These are phyloP conservation scores for Pentalonia nigronervosa DNA, from an alignment of 1,140 invertebrate genomes.

Conservation along the genomic window DNA sequence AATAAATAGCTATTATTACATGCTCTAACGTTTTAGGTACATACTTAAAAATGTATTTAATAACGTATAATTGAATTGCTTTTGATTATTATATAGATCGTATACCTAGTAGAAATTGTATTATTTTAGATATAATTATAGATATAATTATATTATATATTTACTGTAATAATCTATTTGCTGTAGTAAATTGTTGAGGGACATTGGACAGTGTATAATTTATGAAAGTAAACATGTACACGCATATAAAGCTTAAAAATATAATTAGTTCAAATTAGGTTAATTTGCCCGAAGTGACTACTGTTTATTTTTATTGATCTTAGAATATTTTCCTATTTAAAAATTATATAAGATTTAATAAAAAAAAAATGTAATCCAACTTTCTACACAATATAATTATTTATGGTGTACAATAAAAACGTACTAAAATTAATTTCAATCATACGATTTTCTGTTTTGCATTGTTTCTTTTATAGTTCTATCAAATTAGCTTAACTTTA, in stretches of 20 bases:
- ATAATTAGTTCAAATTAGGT: conserved; percentile 7
- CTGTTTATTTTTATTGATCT: not conserved
- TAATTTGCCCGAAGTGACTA: conserved; percentile 1
- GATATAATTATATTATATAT: not conserved
- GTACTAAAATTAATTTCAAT: not conserved
- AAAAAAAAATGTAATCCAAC: not conserved
- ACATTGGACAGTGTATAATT: not conserved
- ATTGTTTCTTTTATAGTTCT: not conserved
- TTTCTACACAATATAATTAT: conserved; percentile 15
- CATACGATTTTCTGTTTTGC: not conserved
- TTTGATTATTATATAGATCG: not conserved
- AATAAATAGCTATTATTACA: not conserved
- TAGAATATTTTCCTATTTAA: not conserved
- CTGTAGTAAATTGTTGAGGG: not conserved
- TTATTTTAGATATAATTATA: not conserved
- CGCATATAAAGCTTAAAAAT: not conserved
- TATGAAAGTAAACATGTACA: not conserved
- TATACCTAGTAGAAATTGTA: not conserved
- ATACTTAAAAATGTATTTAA: not conserved
- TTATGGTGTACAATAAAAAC: not conserved
- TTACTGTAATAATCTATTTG: not conserved
- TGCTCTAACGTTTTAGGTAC: not conserved
- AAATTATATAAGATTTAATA: not conserved
- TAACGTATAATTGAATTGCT: not conserved
- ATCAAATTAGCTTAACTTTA: not conserved